Evolutionary conservation across 2,888 invertebrate genomes (phyloP).

Genomic region (Mythimna loreyi): DNA sequence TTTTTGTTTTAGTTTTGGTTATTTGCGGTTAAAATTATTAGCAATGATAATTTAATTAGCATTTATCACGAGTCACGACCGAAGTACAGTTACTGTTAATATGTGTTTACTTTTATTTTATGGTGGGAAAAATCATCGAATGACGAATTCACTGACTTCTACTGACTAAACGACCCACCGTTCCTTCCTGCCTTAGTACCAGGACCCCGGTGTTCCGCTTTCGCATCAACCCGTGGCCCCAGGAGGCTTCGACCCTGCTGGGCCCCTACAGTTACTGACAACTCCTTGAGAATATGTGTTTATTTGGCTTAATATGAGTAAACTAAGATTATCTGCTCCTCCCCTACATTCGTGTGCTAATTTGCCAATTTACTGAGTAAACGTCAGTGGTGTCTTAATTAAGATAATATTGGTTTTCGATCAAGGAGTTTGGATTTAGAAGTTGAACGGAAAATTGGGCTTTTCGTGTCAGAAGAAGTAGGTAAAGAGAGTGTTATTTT

Average conservation of each 20-base stretch:
- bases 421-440: slow-evolving; percentile 6
- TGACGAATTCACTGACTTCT: no score
- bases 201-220: no score
- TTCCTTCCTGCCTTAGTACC: no score
- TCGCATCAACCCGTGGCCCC: no score
- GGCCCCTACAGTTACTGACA: no score
- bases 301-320: slow-evolving; percentile 17
- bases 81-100: slow-evolving; percentile 2
- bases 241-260: no score
- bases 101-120: no score
- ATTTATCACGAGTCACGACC: neutral
- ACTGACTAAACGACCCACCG: no score
- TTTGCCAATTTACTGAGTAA: slow-evolving; percentile 26
- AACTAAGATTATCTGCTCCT: neutral
- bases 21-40: neutral
- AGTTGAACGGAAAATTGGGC: neutral
- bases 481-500: neutral
- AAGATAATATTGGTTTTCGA: slow-evolving; percentile 20
- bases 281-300: no score
- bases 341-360: slow-evolving; percentile 22
- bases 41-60: neutral
- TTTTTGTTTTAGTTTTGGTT: no score
- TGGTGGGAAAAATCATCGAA: no score
- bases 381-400: slow-evolving; percentile 23
- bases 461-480: neutral